Evolutionary conservation across 2,797 vertebrate species (phyloP).

Genomic region (Scleropages formosus): DNA sequence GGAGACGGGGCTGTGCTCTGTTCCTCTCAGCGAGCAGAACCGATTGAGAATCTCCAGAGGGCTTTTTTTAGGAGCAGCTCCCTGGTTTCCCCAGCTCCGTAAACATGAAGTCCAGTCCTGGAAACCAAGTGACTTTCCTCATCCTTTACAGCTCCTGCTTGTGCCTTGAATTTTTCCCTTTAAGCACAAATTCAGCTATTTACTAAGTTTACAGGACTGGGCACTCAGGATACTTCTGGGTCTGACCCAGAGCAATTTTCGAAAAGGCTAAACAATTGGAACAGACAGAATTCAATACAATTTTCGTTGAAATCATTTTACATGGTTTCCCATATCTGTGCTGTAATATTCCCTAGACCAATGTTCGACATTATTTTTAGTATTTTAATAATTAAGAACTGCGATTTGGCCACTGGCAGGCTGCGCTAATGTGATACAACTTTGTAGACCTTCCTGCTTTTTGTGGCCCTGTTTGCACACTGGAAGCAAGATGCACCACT

Average conservation of each 20-base stretch:
- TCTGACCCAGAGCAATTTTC: neutral
- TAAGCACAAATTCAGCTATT: slow-evolving; percentile 31
- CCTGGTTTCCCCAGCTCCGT: slow-evolving; percentile 57
- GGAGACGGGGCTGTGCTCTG: slow-evolving; percentile 32
- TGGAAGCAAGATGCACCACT: no score
- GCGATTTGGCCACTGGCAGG: no score
- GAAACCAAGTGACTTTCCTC: slow-evolving; percentile 45
- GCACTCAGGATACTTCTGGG: neutral
- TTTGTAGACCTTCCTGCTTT: no score
- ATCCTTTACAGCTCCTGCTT: slow-evolving; percentile 42
- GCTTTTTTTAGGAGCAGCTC: slow-evolving; percentile 59
- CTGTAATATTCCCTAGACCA: no score
- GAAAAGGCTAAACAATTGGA: no score
- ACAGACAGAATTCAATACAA: no score
- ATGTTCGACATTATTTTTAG: no score
- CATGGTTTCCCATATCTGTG: no score
- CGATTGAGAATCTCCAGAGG: slow-evolving; percentile 46
- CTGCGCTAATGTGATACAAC: no score
- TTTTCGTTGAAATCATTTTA: no score
- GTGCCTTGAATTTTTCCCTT: slow-evolving; percentile 25
- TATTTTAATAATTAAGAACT: no score
- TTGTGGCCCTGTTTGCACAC: no score
- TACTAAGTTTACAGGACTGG: slow-evolving; percentile 3
- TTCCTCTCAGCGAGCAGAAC: slow-evolving; percentile 28
- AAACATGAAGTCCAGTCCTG: slow-evolving; percentile 54